Percentiles rank a stretch among this genome's conserved stretches.
phyloP scores from a whole-genome alignment of 2,888 invertebrate genomes.

The Tenthredo notha region DNA sequence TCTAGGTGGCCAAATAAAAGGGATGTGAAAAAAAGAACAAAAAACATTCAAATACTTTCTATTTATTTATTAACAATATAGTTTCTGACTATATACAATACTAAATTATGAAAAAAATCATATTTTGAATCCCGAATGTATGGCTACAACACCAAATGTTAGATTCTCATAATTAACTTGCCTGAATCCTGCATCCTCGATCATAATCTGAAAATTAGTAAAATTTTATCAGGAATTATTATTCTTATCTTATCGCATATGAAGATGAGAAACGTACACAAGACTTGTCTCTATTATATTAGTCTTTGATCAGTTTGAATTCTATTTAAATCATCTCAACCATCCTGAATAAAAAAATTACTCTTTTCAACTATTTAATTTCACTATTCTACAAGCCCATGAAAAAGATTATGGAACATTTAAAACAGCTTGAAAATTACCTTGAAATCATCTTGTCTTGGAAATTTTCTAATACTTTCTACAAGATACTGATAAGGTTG shows the following conservation, averaged over 20 bases:
- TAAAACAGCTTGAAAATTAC: constrained; percentile 61
- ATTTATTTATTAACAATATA: not conserved
- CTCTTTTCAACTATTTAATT: not conserved
- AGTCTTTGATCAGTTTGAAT: not conserved
- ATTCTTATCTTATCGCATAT: constrained; percentile 30
- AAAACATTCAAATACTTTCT: not conserved
- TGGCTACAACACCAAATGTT: constrained; percentile 94
- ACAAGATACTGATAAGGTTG: constrained; percentile 98
- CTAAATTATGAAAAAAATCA: constrained; percentile 74
- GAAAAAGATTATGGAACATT: not conserved
- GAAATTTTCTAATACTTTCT: constrained; percentile 98
- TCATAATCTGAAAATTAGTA: constrained; percentile 90
- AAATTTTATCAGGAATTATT: constrained; percentile 46
- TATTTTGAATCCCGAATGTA: constrained; percentile 97
- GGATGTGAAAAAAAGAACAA: not conserved
- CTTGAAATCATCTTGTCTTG: constrained; percentile 86
- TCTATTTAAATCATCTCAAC: not conserved
- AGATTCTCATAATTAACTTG: constrained; percentile 94
- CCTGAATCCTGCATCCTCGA: constrained; percentile 93
- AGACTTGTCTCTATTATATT: not conserved
- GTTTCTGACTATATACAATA: not conserved
- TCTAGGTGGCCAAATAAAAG: not conserved
- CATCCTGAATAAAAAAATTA: not conserved
- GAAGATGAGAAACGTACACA: not conserved
- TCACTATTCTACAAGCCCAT: not conserved